Evolutionary conservation across 2,797 vertebrate genomes (phyloP), one percentile per base, ranked within the genome.

Genomic region (Steatocranus sp.): DNA sequence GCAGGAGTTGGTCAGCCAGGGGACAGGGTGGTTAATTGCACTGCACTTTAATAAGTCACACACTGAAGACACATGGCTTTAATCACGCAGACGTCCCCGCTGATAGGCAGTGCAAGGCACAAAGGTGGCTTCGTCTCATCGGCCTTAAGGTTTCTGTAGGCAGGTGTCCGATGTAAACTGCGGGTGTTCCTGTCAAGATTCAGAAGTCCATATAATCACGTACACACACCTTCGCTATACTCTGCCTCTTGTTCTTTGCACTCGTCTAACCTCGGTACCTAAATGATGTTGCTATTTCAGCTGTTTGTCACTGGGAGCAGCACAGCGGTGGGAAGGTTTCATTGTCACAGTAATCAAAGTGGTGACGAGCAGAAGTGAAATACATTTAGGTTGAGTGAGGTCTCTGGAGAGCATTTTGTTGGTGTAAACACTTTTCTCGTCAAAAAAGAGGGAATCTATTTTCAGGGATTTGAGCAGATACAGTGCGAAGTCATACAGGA

Each of bases 11-110:
- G 80, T 92, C 91, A 93, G 89, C 91, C 90, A 87, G 88, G 93
- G 94, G 93, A 95, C 87, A 34, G 70, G 75, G 53, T 83, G 86
- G 79, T 88, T 96, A 96, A 96, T 96, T 95, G 93, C 91, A 89
- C 82, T 91, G 88, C 92, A 87, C 93, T 94, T 94, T 93, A 94
- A 96, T 95, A 95, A 95, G 94, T 95, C 90, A 93, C 91, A 94
- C 74, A 50, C 78, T 86, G 89, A 88, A 89, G 88, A 90, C 86
- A 84, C 80, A 76, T 88, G 82, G 83, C 80, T 91, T 94, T 93
- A 94, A 94, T 95, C 93, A 92, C 79, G 86, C 90, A 88, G 88
- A 92, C 86, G 85, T 93, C 88, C 87, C 80, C 46, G 78, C 76
- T 90, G 89, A 92, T 88, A 83, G 88, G 81, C 87, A 73, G 80